A percentile compares a stretch with the other conserved stretches of the same genome.
Evolutionary conservation across 2,113 vertebrate genomes (phyloP).

Genomic region (Okapia johnstoni): DNA sequence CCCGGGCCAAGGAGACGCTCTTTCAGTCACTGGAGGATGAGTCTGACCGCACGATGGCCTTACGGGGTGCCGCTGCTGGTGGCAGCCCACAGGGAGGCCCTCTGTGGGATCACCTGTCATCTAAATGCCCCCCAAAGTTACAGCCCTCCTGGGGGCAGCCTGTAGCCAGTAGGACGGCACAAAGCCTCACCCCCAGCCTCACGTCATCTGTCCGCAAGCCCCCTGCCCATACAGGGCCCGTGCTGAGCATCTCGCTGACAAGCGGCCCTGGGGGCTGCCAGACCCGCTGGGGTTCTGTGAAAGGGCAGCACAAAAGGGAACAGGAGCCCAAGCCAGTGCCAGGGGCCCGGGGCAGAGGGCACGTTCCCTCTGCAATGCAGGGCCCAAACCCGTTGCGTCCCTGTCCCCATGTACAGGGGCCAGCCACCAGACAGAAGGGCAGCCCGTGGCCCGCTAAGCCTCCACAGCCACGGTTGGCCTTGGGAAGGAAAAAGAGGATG

Average conservation of each 20-base stretch:
- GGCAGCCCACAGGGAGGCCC: not conserved
- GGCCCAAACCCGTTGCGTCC: not conserved
- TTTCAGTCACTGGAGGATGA: too few species aligned
- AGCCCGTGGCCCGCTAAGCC: too few species aligned
- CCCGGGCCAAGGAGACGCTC: accelerated
- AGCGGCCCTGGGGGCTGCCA: not conserved
- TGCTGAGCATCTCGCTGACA: not conserved
- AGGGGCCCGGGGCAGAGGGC: not conserved
- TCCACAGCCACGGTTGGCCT: not conserved
- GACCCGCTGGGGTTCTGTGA: not conserved
- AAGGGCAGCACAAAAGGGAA: not conserved
- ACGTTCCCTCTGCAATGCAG: accelerated
- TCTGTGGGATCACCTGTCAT: not conserved
- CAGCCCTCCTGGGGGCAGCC: not conserved
- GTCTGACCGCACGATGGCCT: not conserved
- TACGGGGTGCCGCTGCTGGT: accelerated
- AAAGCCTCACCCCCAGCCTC: not conserved
- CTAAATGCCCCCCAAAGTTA: not conserved
- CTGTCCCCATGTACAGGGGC: not conserved
- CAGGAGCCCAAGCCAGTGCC: not conserved
- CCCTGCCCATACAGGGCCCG: not conserved
- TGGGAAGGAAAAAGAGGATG: not conserved
- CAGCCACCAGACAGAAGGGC: not conserved
- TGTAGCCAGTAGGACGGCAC: not conserved
- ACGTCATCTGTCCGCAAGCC: accelerated